Conservation (phyloP, 1,140 invertebrate species). For the Scaptodrosophila lebanonensis region DNA sequence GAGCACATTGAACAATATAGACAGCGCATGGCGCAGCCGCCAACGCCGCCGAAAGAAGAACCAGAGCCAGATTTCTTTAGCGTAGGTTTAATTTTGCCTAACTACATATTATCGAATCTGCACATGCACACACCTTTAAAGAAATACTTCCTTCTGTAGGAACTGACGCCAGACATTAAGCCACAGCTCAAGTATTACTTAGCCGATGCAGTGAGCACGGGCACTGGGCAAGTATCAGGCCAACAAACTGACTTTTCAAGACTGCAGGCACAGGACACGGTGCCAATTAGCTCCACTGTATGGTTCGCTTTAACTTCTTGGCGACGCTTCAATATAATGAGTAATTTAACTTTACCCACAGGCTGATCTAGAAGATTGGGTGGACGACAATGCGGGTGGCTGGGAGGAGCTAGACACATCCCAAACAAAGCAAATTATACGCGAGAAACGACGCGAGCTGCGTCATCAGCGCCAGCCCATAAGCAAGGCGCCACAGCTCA, state of each 20-base stretch:
- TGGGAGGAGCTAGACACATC: conserved; percentile 76
- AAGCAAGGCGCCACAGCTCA: conserved; percentile 20
- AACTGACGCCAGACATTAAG: conserved; percentile 69
- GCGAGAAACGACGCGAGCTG: conserved; percentile 71
- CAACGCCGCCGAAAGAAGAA: conserved; percentile 65
- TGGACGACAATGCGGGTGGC: conserved; percentile 65
- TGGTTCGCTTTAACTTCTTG: no score
- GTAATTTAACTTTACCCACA: neutral
- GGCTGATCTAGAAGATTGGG: conserved; percentile 76
- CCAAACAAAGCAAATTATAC: conserved; percentile 69
- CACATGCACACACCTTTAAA: no score
- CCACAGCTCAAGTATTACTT: conserved; percentile 71
- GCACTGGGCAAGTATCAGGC: conserved; percentile 1
- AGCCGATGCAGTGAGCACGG: conserved; percentile 14
- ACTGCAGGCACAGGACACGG: conserved; percentile 64
- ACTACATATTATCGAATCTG: no score
- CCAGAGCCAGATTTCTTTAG: conserved; percentile 72
- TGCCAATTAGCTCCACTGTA: conserved; percentile 67
- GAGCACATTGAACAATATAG: conserved; percentile 77
- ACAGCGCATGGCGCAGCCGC: conserved; percentile 64
- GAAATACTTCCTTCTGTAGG: no score
- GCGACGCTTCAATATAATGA: neutral
- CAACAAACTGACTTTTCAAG: conserved; percentile 57
- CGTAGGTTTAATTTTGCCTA: conserved; percentile 35
- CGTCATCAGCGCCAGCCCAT: conserved; percentile 60